These are phyloP conservation scores for Lymantria dispar DNA, from an alignment of 2,888 invertebrate species.

Conservation along the genomic window DNA sequence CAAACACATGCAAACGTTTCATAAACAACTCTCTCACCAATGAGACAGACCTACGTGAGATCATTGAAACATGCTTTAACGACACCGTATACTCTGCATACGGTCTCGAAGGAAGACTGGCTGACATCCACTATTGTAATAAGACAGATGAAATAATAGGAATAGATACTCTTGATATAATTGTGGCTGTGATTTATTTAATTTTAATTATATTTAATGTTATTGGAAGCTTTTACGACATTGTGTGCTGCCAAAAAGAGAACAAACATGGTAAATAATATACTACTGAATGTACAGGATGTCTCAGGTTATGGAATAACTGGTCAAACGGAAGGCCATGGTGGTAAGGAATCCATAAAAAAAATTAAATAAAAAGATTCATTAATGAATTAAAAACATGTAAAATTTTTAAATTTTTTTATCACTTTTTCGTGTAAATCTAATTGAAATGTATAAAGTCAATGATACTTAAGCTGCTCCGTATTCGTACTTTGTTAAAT, in stretches of 20 bases:
- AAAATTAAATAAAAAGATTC: too few relatives aligned
- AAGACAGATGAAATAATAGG: constrained; percentile 35
- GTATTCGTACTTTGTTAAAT: too few relatives aligned
- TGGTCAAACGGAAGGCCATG: too few relatives aligned
- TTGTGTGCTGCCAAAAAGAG: constrained; percentile 26
- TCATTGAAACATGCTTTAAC: constrained; percentile 64
- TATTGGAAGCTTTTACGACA: constrained; percentile 61
- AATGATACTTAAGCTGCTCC: too few relatives aligned
- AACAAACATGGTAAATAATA: constrained; percentile 45
- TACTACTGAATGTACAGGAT: not conserved
- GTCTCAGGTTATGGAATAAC: too few relatives aligned
- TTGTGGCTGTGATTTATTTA: constrained; percentile 51
- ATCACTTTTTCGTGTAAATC: too few relatives aligned
- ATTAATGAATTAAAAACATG: too few relatives aligned
- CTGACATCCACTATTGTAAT: constrained; percentile 55
- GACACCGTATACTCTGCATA: constrained; percentile 53
- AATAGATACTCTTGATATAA: constrained; percentile 51
- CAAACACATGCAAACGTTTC: constrained; percentile 48
- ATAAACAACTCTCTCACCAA: constrained; percentile 14
- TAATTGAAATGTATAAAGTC: too few relatives aligned
- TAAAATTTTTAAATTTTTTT: too few relatives aligned
- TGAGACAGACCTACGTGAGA: constrained; percentile 16
- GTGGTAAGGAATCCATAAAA: too few relatives aligned
- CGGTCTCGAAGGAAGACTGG: constrained; percentile 48
- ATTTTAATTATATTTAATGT: constrained; percentile 52